Evolutionary conservation across 1,140 invertebrate species (phyloP), one percentile per base, ranked within the genome.

Genomic region (Battus philenor): DNA sequence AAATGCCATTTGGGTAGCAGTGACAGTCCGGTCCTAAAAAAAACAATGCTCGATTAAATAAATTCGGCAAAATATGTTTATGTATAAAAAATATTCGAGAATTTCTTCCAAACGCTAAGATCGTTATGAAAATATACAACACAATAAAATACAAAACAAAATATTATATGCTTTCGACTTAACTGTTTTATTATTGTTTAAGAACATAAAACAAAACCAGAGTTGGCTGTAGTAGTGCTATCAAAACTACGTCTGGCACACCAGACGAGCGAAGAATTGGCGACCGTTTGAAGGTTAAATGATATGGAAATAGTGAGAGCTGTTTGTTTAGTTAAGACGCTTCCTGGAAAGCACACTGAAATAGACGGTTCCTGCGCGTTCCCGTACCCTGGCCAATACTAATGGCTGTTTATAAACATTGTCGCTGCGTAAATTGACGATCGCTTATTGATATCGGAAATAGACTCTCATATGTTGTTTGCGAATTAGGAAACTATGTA

Each of bases 251-350:
- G 65, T 70, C 63, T 71, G 61, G 55, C 48, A 41, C 44, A 49
- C 59, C 64, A 74, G 70, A 70, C 72, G 45, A 48, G 51, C 46
- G 36, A 32, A 62, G 36, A 54, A 47, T 61, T 72, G 54, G 60
- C 58, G 59, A 69, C 16, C 61, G 54, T 43, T 64, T 71, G 64
- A 79, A 79, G 75, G 69, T 78, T 73, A 70, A 64, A 69, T 30
- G 9, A 30, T 54, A 54, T 62, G 58, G 44, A 54, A 50, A 62
- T 56, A 53, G 54, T 54, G 47, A 47, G 46, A 50, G 39, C 48
- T 29, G 54, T 47, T 47, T 51, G 58, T 56, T 65, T 63, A 54
- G 53, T 57, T 61, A 49, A 29, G 48, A 55, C 47, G 59, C 61
- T 77, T 77, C 70, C 70, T 66, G 73, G 70, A 73, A 77, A 69